Base-by-base conservation (phyloP, 2,888 invertebrate genomes). In the Trichogramma evanescens region DNA sequence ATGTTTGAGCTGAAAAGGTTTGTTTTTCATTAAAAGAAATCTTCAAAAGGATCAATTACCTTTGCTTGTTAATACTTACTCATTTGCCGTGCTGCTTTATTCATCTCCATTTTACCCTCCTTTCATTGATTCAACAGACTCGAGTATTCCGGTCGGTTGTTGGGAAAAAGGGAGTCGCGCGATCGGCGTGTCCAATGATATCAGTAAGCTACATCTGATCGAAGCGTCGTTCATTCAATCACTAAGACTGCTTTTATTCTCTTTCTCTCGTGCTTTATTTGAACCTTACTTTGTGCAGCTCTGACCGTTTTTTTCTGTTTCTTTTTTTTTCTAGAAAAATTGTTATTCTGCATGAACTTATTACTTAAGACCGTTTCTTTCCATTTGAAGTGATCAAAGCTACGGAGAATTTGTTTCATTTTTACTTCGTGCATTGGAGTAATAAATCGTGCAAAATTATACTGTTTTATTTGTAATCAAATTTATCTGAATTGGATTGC, bases 221-320 rank as follows among this genome's bases (percentile, higher is more conserved):
- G 71, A 66, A 70, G 68, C 67, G 66, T 69, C 70, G 75, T 75
- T 75, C 13, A 13, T 13, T 13, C 74, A 75, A 75, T 75, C 73
- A 73, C 68, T 66, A 68, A 60, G 65, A 66, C 62, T 63, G 68
- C 72, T 75, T 75, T 74, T 73, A 72, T 75, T 74, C 74, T 68
- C 67, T 13, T 13, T 13, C 13, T 13, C 13, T 13, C 13, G 13
- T 13, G 13, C 13, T 13, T 13, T 13, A 13, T 13, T 13, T 13
- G 13, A 13, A 13, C 13, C 13, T 13, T 13, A 13, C 13, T 13
- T 13, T 13, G 13, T 13, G 13, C 13, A 13, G 13, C 13, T 13
- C 13, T 13, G 13, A 13, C 13, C 13, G 13, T 13, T 13, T 13
- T 13, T 13, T 13, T 13, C 13, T 13, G 13, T 13, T 13, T 13